Evolutionary conservation across 2,888 invertebrate genomes (phyloP).

Genomic region (Tachystola acroxantha): DNA sequence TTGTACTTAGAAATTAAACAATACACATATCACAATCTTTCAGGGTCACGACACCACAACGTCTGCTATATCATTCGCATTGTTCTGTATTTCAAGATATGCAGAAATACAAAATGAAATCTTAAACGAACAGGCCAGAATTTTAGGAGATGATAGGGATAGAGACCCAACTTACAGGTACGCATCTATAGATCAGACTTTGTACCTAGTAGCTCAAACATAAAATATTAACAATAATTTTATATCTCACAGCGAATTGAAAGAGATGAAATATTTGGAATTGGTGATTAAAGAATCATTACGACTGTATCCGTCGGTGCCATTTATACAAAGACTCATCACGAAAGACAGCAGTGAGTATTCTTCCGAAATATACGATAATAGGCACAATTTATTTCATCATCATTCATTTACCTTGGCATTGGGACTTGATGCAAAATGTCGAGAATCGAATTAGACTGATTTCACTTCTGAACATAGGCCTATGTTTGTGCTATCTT

Average conservation of each 20-base stretch:
- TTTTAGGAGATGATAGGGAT: slow-evolving; percentile 53
- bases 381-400: too few species aligned
- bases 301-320: slow-evolving; percentile 63
- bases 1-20: too few species aligned
- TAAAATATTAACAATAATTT: too few species aligned
- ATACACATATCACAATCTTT: too few species aligned
- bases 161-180: slow-evolving; percentile 54
- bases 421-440: too few species aligned
- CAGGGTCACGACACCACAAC: slow-evolving; percentile 80
- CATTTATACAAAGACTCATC: slow-evolving; percentile 45
- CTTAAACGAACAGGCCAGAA: slow-evolving; percentile 58
- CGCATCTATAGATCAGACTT: slow-evolving; percentile 13
- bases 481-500: neutral
- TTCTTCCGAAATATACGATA: too few species aligned
- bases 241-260: slow-evolving; percentile 11
- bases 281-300: slow-evolving; percentile 61
- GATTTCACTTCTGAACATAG: neutral
- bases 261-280: slow-evolving; percentile 17
- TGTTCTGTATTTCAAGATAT: slow-evolving; percentile 69
- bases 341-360: slow-evolving; percentile 35
- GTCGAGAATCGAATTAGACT: neutral
- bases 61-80: slow-evolving; percentile 71
- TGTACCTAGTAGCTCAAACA: too few species aligned
- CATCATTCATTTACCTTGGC: neutral
- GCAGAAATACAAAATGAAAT: slow-evolving; percentile 71